phyloP scores from a whole-genome alignment of 2,888 invertebrate species.

The Pteria penguin region DNA sequence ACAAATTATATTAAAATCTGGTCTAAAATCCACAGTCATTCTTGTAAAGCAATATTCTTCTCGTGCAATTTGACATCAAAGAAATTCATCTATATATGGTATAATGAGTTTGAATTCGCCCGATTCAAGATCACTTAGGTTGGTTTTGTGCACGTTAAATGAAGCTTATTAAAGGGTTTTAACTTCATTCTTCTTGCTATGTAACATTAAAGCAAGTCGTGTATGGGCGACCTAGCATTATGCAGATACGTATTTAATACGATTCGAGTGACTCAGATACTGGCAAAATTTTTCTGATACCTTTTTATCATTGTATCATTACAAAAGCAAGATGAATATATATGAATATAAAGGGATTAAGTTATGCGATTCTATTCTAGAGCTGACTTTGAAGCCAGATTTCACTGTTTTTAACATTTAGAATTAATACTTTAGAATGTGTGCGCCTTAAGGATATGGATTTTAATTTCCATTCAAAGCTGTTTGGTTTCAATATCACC shows the following conservation, averaged over 20 bases:
- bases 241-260: background rate
- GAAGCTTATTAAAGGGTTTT: slow-evolving; percentile 17
- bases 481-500: slow-evolving; percentile 24
- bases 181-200: slow-evolving; percentile 1
- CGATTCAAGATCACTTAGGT: slow-evolving; percentile 27
- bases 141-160: slow-evolving; percentile 36
- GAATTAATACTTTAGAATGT: slow-evolving; percentile 5
- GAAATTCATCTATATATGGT: slow-evolving; percentile 9
- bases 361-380: slow-evolving; percentile 1
- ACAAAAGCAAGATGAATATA: slow-evolving; percentile 4
- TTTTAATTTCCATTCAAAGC: slow-evolving; percentile 24
- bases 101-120: slow-evolving; percentile 24
- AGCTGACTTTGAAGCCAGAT: slow-evolving; percentile 8
- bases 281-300: slow-evolving; percentile 1
- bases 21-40: background rate
- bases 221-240: background rate
- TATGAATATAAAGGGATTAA: slow-evolving; percentile 1
- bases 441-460: slow-evolving; percentile 3
- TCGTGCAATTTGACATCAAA: slow-evolving; percentile 27
- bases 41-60: background rate
- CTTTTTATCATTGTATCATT: background rate
- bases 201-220: background rate
- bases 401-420: background rate
- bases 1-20: too few species aligned
- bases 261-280: slow-evolving; percentile 4